These are phyloP conservation scores for Sebastes taczanowskii DNA, from an alignment of 2,797 vertebrate genomes.

Conservation along the genomic window DNA sequence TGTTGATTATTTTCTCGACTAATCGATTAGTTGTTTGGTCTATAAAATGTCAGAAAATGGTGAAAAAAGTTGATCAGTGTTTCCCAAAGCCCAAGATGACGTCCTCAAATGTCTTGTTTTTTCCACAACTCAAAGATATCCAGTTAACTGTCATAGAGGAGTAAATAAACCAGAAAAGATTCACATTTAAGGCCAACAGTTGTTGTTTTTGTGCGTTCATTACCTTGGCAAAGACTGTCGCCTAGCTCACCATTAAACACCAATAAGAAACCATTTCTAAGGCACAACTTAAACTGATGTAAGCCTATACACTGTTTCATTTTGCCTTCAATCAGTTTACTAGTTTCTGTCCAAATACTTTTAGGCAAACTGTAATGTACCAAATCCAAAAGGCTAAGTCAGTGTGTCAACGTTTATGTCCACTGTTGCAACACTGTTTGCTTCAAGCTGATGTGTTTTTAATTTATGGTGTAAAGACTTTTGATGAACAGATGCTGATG, in stretches of 20 bases:
- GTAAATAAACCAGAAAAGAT: too few relatives aligned
- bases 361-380: not conserved
- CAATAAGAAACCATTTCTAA: not conserved
- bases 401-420: not conserved
- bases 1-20: too few relatives aligned
- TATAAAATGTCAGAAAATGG: too few relatives aligned
- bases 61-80: too few relatives aligned
- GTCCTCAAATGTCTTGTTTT: too few relatives aligned
- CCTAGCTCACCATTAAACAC: fast-evolving
- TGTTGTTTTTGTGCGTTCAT: not conserved
- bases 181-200: too few relatives aligned
- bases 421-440: not conserved
- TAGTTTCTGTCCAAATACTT: not conserved
- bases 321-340: not conserved
- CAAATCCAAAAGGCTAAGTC: not conserved
- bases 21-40: too few relatives aligned
- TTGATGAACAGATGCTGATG: not conserved
- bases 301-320: not conserved
- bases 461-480: not conserved
- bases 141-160: too few relatives aligned
- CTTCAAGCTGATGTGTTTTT: not conserved
- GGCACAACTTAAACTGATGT: not conserved
- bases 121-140: too few relatives aligned
- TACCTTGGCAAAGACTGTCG: not conserved
- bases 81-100: too few relatives aligned